Base-by-base conservation (phyloP, 1,140 invertebrate species). In the Globodera rostochiensis region DNA sequence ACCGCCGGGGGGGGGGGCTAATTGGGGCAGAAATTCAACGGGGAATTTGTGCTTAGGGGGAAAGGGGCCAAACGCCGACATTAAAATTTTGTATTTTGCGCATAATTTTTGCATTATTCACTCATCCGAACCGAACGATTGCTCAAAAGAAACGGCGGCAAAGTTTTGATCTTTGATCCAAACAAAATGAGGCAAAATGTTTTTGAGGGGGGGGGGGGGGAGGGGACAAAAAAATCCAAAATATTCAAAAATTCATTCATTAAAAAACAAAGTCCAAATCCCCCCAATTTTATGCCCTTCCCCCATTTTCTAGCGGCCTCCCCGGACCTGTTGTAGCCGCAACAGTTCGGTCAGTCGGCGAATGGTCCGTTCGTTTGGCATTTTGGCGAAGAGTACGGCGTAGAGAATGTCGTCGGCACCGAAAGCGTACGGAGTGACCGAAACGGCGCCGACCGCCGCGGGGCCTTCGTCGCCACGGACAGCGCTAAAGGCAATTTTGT, bases 341-440 rank as follows among this genome's bases (percentile, higher is more conserved):
- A 78, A 76, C 15, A 21, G 3, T 67, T 78, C 69, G 76, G 66
- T 70, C 70, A 78, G 53, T 5, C 46, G 76, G 36, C 76, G 57
- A 11, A 78, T 15, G 50, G 50, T 64, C 25, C 76, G 66, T 36
- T 78, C 76, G 49, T 78, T 78, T 25, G 76, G 76, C 70, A 69
- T 19, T 69, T 76, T 57, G 36, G 57, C 47, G 21, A 67, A 78
- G 47, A 67, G 47, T 36, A 50, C 66, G 49, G 46, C n/a, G 45
- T 64, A 76, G 15, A 76, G 76, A 67, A 78, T 11, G 49, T 67
- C 64, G 66, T 64, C 57, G 36, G 70, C 25, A 64, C 66, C 76
- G 46, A 71, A 71, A 15, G 69, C 69, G 21, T 71, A 19, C 69
- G 69, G 46, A 71, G 57, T 60, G 13, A 60, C 57, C 57, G 57